phyloP scores from a whole-genome alignment of 1,140 invertebrate species.

The Neuroterus valhalla region DNA sequence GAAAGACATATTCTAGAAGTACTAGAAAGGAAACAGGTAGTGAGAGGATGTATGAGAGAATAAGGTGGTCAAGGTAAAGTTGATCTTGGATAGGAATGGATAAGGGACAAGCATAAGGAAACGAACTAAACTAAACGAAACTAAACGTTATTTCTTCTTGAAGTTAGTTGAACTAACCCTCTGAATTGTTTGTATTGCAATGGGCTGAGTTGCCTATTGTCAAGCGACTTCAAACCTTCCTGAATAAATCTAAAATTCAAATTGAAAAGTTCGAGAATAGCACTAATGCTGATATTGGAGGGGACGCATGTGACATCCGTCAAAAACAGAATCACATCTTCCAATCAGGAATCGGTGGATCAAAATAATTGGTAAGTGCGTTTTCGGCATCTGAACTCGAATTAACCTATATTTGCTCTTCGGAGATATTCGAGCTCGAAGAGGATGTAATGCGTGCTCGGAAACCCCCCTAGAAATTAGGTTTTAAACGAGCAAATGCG shows the following conservation, averaged over 20 bases:
- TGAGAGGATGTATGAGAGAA: no score
- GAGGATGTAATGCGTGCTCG: conserved; percentile 36
- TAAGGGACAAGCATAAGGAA: no score
- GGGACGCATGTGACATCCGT: conserved; percentile 25
- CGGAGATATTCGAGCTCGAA: conserved; percentile 17
- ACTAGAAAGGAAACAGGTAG: no score
- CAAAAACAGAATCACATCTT: conserved; percentile 38
- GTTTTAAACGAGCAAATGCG: conserved; percentile 40
- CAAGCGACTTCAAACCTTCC: background rate
- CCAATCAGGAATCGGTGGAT: conserved; percentile 63
- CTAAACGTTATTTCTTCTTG: no score
- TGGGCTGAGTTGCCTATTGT: no score
- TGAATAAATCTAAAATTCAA: background rate
- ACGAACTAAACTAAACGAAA: no score
- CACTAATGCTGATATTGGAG: background rate
- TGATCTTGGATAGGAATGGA: no score
- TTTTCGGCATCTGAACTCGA: conserved; percentile 54
- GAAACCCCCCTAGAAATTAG: conserved; percentile 50
- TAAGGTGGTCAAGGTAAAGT: no score
- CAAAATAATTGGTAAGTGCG: conserved; percentile 56
- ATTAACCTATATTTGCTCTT: conserved; percentile 53
- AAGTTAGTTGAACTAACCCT: no score
- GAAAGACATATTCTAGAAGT: no score
- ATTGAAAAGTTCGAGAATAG: background rate
- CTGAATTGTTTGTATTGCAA: no score